Evolutionary conservation across 2,113 vertebrate genomes (phyloP).

Genomic region (Notarius lentiginosus): DNA sequence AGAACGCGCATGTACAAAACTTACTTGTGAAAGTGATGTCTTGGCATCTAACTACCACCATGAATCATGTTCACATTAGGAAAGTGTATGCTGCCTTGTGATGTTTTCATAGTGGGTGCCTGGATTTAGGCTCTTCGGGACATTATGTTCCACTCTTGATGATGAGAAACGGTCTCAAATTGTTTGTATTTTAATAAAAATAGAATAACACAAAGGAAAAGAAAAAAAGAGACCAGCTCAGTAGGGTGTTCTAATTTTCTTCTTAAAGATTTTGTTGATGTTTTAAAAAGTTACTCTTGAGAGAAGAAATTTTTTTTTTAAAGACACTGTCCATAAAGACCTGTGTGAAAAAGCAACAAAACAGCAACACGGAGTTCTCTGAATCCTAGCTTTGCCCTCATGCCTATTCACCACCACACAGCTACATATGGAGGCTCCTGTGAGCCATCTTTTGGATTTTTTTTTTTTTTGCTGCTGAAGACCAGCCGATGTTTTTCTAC

Average conservation of each 20-base stretch:
- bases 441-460: constrained; percentile 61
- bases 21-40: neutral
- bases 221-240: constrained; percentile 29
- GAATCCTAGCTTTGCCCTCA: constrained; percentile 57
- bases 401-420: constrained; percentile 66
- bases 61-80: neutral
- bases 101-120: neutral
- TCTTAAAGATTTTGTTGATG: constrained; percentile 30
- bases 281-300: constrained; percentile 45
- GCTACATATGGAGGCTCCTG: constrained; percentile 68
- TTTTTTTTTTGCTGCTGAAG: constrained; percentile 69
- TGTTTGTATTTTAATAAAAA: neutral
- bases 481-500: constrained; percentile 69
- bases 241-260: constrained; percentile 8
- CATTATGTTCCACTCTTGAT: neutral
- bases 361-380: constrained; percentile 41
- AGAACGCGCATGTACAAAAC: neutral
- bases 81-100: neutral
- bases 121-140: neutral
- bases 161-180: neutral
- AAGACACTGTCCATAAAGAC: constrained; percentile 33
- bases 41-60: neutral
- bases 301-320: constrained; percentile 27
- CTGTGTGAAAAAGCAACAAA: constrained; percentile 48
- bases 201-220: constrained; percentile 9